These are phyloP conservation scores for Pimpla rufipes DNA, from an alignment of 2,888 invertebrate species.

Conservation along the genomic window DNA sequence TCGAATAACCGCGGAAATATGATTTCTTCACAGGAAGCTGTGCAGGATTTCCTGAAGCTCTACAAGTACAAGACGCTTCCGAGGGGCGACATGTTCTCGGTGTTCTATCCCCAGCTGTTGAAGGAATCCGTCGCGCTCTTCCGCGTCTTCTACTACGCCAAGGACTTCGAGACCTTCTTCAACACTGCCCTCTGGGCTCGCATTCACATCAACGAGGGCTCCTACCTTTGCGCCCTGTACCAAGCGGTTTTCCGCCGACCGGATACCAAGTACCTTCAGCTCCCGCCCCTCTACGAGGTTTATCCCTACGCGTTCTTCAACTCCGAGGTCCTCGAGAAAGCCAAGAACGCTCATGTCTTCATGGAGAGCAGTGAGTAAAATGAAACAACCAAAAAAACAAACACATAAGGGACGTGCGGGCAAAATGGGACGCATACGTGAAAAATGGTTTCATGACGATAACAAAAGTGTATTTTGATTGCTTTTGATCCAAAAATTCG, in stretches of 20 bases:
- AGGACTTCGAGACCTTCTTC: slow-evolving; percentile 84
- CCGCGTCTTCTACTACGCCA: slow-evolving; percentile 82
- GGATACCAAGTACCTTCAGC: slow-evolving; percentile 87
- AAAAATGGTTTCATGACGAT: too few species aligned
- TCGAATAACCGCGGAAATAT: not conserved
- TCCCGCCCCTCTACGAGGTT: slow-evolving; percentile 90
- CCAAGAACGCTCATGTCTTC: slow-evolving; percentile 84
- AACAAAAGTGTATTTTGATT: too few species aligned
- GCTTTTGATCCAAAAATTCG: too few species aligned
- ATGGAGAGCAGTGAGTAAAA: slow-evolving; percentile 78
- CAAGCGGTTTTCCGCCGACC: slow-evolving; percentile 88
- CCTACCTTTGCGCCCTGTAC: slow-evolving; percentile 88
- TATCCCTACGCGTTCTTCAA: slow-evolving; percentile 89
- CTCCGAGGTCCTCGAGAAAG: slow-evolving; percentile 86
- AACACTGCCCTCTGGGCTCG: slow-evolving; percentile 84
- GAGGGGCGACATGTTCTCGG: slow-evolving; percentile 86
- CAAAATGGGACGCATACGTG: too few species aligned
- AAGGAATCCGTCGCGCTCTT: slow-evolving; percentile 82
- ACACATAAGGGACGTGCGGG: too few species aligned
- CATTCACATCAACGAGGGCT: slow-evolving; percentile 84
- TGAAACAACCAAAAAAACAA: too few species aligned
- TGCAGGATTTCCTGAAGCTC: slow-evolving; percentile 81
- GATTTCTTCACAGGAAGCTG: slow-evolving; percentile 76
- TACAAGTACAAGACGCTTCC: slow-evolving; percentile 84
- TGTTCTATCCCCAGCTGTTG: slow-evolving; percentile 78